A percentile compares a stretch with the other conserved stretches of the same genome.
Evolutionary conservation across 2,888 invertebrate genomes (phyloP).

Genomic region (Linnaemya vulpina): DNA sequence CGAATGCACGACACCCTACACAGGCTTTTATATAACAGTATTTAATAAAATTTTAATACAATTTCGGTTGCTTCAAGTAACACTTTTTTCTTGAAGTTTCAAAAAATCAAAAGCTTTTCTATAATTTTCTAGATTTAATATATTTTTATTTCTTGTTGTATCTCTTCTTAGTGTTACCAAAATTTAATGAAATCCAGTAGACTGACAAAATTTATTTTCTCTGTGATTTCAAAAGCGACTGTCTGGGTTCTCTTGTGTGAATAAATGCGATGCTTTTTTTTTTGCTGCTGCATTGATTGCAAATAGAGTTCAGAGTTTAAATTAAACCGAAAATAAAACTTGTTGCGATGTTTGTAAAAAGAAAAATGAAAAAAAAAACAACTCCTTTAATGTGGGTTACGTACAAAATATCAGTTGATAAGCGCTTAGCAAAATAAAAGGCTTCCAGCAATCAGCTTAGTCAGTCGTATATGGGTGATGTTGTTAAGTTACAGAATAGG

Average conservation of each 20-base stretch:
- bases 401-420: conserved; percentile 30
- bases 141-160: neutral
- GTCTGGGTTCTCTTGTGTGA: conserved; percentile 38
- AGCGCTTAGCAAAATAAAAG: conserved; percentile 1
- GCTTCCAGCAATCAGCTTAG: conserved; percentile 16
- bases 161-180: neutral
- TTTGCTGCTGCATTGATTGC: conserved; percentile 58
- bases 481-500: neutral
- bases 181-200: neutral
- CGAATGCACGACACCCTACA: neutral
- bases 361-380: conserved; percentile 46
- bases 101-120: too few relatives aligned
- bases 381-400: conserved; percentile 66
- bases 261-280: neutral
- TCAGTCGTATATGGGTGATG: neutral
- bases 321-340: conserved; percentile 64
- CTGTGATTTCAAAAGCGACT: conserved; percentile 15
- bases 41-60: too few relatives aligned
- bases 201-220: neutral
- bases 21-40: neutral
- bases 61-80: too few relatives aligned
- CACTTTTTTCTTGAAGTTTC: too few relatives aligned
- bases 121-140: neutral
- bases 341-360: conserved; percentile 49
- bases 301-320: conserved; percentile 70